Evolutionary conservation across 1,140 invertebrate species (phyloP).

Genomic region (Tachypleus tridentatus): DNA sequence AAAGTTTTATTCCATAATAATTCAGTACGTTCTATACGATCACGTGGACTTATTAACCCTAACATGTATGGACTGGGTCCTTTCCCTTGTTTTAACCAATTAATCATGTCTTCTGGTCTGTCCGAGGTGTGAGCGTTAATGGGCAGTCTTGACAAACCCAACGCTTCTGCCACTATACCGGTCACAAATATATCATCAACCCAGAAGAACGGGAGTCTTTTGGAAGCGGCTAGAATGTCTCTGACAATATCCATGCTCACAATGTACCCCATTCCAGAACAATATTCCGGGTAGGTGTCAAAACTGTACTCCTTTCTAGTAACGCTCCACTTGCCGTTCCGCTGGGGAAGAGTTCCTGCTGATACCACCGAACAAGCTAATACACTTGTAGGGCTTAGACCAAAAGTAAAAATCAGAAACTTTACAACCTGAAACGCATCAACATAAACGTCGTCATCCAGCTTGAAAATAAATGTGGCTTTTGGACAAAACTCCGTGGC

Average conservation of each 20-base stretch:
- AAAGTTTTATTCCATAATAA: too few relatives aligned
- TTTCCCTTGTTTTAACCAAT: slow-evolving; percentile 9
- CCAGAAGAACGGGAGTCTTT: slow-evolving; percentile 30
- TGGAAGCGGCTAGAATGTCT: slow-evolving; percentile 2
- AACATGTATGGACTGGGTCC: slow-evolving; percentile 12
- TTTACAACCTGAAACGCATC: slow-evolving; percentile 49
- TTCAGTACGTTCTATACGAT: too few relatives aligned
- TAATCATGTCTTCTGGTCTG: slow-evolving; percentile 5
- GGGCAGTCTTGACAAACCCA: slow-evolving; percentile 5
- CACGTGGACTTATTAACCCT: too few relatives aligned
- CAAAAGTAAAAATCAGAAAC: not conserved
- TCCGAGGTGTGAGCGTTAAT: slow-evolving; percentile 11
- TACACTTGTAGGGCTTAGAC: not conserved
- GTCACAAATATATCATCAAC: slow-evolving; percentile 42
- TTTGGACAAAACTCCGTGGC: slow-evolving; percentile 46
- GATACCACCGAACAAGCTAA: not conserved
- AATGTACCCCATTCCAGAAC: slow-evolving; percentile 21
- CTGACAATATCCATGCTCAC: slow-evolving; percentile 6
- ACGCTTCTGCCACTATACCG: slow-evolving; percentile 31
- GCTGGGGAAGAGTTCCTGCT: slow-evolving; percentile 7
- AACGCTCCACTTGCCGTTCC: slow-evolving; percentile 15
- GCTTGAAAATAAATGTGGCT: slow-evolving; percentile 60
- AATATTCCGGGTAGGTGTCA: slow-evolving; percentile 18
- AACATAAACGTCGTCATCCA: slow-evolving; percentile 74
- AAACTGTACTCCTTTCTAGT: slow-evolving; percentile 9